Conservation (phyloP, 2,113 vertebrate species). For the Mustelus asterias region DNA sequence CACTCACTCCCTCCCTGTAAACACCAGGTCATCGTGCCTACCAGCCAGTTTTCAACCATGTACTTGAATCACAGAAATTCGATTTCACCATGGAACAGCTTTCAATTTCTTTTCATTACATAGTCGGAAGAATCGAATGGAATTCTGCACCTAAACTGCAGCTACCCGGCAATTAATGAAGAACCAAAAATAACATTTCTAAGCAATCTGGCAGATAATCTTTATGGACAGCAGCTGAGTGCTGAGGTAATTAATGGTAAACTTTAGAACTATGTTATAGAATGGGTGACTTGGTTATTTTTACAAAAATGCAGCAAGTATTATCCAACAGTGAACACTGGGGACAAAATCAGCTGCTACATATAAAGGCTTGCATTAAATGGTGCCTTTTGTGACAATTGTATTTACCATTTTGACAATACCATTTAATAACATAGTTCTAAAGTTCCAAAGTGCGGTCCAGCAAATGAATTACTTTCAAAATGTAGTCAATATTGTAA, state of each 20-base stretch:
- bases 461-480: too few relatives aligned
- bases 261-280: background rate
- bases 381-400: too few relatives aligned
- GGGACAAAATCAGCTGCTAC: background rate
- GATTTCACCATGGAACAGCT: background rate
- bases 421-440: too few relatives aligned
- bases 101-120: conserved; percentile 3
- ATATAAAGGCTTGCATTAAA: too few relatives aligned
- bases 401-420: too few relatives aligned
- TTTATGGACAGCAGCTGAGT: background rate
- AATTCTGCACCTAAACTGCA: conserved; percentile 17
- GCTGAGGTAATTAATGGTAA: background rate
- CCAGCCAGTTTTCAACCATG: background rate
- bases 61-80: background rate
- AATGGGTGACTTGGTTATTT: background rate
- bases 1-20: background rate
- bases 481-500: too few relatives aligned
- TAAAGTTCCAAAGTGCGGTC: too few relatives aligned
- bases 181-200: background rate
- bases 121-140: background rate
- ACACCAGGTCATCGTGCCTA: background rate
- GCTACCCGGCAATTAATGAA: background rate
- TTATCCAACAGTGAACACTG: background rate
- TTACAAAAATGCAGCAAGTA: background rate
- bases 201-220: background rate